Base-by-base conservation (phyloP, 2,888 invertebrate genomes). In the Marasmarcha lunaedactyla region DNA sequence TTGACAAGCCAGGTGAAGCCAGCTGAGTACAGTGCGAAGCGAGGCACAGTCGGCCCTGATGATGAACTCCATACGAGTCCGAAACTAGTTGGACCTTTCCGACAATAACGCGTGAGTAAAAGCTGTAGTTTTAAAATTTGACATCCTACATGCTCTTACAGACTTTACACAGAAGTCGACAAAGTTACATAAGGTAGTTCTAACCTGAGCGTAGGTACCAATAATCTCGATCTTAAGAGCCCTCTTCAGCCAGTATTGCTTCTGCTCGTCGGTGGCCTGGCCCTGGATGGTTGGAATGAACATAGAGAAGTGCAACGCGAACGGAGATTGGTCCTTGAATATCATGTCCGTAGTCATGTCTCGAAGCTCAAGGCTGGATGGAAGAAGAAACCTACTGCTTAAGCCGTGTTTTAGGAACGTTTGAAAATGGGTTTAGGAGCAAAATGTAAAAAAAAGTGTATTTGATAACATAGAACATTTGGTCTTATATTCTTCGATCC, bases 121-220 rank as follows among this genome's bases (percentile, higher is more conserved):
- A n/a, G n/a, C n/a, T n/a, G n/a, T n/a, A n/a, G n/a, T n/a, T n/a
- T n/a, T n/a, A n/a, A n/a, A n/a, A n/a, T n/a, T n/a, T n/a, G n/a
- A n/a, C n/a, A n/a, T n/a, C n/a, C n/a, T n/a, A n/a, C n/a, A n/a
- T n/a, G n/a, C n/a, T n/a, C n/a, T n/a, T n/a, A n/a, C n/a, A n/a
- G n/a, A n/a, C n/a, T n/a, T n/a, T n/a, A n/a, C n/a, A n/a, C n/a
- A n/a, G n/a, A n/a, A n/a, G n/a, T n/a, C n/a, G n/a, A n/a, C n/a
- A n/a, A n/a, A n/a, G n/a, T n/a, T n/a, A n/a, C n/a, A n/a, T 20
- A 20, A 20, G 7, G 3, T 33, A 9, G 11, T 25, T 14, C 9
- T 36, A 64, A 91, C 92, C 86, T 92, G 97, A 15, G 96, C 97
- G 65, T 98, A 98, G 9, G 97, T 96, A 41, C 97, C 97, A 52